phyloP scores from a whole-genome alignment of 2,797 vertebrate genomes.

The Cyprinodon diabolis region DNA sequence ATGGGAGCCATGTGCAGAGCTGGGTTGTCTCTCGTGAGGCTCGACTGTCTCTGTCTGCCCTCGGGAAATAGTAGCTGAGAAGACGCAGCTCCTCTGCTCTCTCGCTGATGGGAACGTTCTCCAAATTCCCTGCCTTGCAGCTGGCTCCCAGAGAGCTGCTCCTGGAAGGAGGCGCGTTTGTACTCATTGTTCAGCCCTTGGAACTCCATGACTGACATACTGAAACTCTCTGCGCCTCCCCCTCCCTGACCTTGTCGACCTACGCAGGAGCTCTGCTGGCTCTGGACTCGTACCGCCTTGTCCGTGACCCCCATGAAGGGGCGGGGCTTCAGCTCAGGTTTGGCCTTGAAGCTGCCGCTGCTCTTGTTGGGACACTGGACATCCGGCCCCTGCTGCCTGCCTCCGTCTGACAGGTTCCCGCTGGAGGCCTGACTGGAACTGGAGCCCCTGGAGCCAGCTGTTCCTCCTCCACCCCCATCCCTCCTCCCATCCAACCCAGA shows the following conservation, averaged over 20 bases:
- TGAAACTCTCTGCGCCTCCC: constrained; percentile 55
- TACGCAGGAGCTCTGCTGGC: constrained; percentile 77
- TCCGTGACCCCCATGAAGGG: constrained; percentile 98
- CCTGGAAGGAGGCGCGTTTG: constrained; percentile 75
- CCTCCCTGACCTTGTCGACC: constrained; percentile 78
- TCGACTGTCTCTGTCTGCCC: constrained; percentile 81
- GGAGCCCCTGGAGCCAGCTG: constrained; percentile 79
- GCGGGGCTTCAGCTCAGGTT: constrained; percentile 87
- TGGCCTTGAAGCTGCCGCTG: constrained; percentile 75
- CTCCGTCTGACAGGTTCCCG: constrained; percentile 84
- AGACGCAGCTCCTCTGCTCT: constrained; percentile 71
- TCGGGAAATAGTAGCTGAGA: constrained; percentile 81
- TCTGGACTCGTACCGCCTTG: constrained; percentile 91
- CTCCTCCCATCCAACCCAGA: constrained; percentile 75
- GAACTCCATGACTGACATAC: constrained; percentile 74
- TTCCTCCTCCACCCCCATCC: constrained; percentile 71
- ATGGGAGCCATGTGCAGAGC: constrained; percentile 82
- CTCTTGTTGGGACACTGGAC: constrained; percentile 59
- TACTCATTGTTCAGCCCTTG: constrained; percentile 83
- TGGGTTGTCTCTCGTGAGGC: constrained; percentile 82
- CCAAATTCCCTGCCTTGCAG: constrained; percentile 77
- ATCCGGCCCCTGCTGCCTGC: constrained; percentile 64
- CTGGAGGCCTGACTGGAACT: constrained; percentile 88
- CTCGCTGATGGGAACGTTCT: constrained; percentile 77
- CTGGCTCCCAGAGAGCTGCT: constrained; percentile 74